These are phyloP conservation scores for Mohoua ochrocephala DNA, from an alignment of 2,113 vertebrate genomes.

Conservation along the genomic window DNA sequence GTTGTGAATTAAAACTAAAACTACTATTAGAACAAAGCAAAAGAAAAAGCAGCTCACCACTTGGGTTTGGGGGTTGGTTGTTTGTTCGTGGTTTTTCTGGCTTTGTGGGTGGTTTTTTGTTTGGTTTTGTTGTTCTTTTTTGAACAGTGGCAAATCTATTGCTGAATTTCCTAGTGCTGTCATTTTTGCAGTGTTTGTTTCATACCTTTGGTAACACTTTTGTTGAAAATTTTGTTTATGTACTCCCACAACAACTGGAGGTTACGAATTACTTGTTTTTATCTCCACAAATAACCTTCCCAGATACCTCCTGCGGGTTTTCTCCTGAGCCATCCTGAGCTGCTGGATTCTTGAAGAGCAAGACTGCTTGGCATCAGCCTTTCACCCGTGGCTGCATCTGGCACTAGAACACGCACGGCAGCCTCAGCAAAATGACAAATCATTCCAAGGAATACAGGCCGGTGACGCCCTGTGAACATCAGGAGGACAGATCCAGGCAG, in stretches of 20 bases:
- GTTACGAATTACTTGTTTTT: background rate
- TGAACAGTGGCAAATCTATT: background rate
- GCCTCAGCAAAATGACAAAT: background rate
- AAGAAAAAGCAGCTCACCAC: background rate
- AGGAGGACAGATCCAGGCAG: background rate
- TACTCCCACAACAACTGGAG: background rate
- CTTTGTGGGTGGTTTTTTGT: background rate
- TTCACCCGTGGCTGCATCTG: background rate
- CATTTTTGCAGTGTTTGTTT: background rate
- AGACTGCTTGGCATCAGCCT: background rate
- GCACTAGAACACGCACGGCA: rapidly evolving
- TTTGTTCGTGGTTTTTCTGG: background rate
- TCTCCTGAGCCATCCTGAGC: background rate
- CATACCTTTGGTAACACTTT: background rate
- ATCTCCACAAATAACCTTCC: background rate
- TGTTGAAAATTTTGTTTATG: rapidly evolving
- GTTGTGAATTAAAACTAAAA: background rate
- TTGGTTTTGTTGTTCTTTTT: background rate
- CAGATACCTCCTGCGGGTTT: background rate
- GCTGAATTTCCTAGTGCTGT: background rate
- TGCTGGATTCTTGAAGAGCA: background rate
- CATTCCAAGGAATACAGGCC: background rate
- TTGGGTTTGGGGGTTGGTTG: background rate
- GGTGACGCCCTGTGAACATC: background rate
- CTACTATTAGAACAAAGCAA: background rate